Percentiles rank a stretch among this genome's conserved stretches.
Conservation (phyloP, 2,113 vertebrate genomes). For the Gila orcuttii region DNA sequence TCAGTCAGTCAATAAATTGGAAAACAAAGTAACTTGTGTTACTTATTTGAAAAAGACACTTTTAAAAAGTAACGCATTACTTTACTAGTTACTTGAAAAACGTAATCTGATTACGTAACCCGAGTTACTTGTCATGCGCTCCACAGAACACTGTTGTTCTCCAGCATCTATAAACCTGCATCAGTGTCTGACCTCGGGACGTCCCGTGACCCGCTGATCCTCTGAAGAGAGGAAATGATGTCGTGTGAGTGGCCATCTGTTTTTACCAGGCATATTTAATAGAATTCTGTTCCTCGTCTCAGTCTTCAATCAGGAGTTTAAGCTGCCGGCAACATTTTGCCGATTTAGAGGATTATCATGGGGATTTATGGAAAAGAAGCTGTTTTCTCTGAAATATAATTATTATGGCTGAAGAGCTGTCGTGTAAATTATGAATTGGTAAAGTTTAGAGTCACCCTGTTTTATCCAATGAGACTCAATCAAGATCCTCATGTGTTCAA, state of each 20-base stretch:
- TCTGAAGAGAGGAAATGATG: slow-evolving; percentile 21
- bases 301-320: slow-evolving; percentile 73
- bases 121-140: no score
- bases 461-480: slow-evolving; percentile 60
- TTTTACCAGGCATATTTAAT: slow-evolving; percentile 51
- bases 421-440: slow-evolving; percentile 76
- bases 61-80: no score
- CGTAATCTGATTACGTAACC: no score
- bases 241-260: slow-evolving; percentile 37
- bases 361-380: slow-evolving; percentile 83
- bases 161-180: no score
- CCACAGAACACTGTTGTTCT: background rate
- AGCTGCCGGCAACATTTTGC: slow-evolving; percentile 78
- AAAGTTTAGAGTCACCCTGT: slow-evolving; percentile 68
- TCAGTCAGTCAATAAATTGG: no score
- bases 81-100: no score
- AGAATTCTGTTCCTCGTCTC: slow-evolving; percentile 53
- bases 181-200: slow-evolving; percentile 30
- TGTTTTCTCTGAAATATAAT: slow-evolving; percentile 81
- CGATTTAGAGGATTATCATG: slow-evolving; percentile 80
- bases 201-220: slow-evolving; percentile 50
- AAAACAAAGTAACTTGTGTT: no score
- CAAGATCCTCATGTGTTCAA: background rate
- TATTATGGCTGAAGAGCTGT: slow-evolving; percentile 84
- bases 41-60: no score